Evolutionary conservation across 2,113 vertebrate genomes (phyloP).

Genomic region (Merops nubicus): DNA sequence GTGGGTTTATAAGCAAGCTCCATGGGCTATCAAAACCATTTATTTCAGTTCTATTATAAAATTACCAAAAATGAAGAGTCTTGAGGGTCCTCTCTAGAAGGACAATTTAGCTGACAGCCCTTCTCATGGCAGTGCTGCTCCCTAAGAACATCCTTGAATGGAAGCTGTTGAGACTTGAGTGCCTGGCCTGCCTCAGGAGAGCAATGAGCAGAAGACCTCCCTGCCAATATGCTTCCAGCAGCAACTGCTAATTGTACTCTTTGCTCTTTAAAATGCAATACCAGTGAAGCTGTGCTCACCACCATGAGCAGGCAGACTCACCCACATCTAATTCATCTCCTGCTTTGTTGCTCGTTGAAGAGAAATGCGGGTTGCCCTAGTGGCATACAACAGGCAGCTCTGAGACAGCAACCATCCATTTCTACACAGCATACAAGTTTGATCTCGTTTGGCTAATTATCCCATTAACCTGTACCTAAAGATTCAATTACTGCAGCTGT

Average conservation of each 20-base stretch:
- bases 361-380: conserved; percentile 61
- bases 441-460: conserved; percentile 78
- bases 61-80: conserved; percentile 37
- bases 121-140: not conserved
- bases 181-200: conserved; percentile 15
- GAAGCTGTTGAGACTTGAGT: conserved; percentile 39
- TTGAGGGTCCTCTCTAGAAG: not conserved
- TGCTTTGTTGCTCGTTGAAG: conserved; percentile 66
- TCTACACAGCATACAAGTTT: conserved; percentile 54
- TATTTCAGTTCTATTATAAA: conserved; percentile 12
- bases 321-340: conserved; percentile 65
- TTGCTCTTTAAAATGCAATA: conserved; percentile 60
- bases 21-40: not conserved
- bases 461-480: conserved; percentile 80
- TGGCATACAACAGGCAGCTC: conserved; percentile 41
- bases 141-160: not conserved
- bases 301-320: conserved; percentile 43
- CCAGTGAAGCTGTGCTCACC: conserved; percentile 43
- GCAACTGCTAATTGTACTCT: conserved; percentile 52
- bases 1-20: not conserved
- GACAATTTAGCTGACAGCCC: not conserved
- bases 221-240: conserved; percentile 39
- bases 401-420: conserved; percentile 73
- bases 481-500: conserved; percentile 73
- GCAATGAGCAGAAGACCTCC: not conserved